phyloP scores from a whole-genome alignment of 2,113 vertebrate species.

The Tupaia chinensis region DNA sequence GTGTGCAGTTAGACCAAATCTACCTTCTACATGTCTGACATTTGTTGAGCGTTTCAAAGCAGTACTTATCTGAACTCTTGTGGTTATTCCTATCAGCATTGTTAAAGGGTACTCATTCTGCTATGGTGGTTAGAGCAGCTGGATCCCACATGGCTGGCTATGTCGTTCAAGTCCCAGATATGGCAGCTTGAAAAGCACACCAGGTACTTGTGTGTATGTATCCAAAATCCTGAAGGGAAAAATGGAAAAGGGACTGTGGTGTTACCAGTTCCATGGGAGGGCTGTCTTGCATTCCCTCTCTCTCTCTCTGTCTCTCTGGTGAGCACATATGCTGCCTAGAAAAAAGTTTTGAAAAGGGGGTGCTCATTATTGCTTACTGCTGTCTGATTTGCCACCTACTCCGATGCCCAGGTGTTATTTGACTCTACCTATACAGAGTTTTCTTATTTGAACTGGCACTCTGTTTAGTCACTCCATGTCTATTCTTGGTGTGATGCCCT shows the following conservation, averaged over 20 bases:
- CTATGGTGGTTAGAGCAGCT: no score
- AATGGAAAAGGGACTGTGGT: no score
- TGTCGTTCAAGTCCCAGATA: no score
- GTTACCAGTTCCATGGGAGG: no score
- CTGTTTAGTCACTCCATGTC: background rate
- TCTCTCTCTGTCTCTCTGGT: no score
- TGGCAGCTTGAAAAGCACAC: no score
- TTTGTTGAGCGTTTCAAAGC: background rate
- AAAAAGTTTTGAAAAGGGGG: no score
- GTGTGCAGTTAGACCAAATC: background rate
- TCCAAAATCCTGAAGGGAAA: no score
- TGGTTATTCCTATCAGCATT: background rate
- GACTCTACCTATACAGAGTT: background rate
- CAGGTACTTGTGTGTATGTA: no score
- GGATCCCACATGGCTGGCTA: no score
- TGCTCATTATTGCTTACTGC: background rate
- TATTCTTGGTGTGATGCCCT: background rate
- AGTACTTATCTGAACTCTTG: background rate
- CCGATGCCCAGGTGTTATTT: background rate
- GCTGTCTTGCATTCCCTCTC: no score
- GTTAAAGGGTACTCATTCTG: background rate
- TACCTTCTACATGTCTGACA: background rate
- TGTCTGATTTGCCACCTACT: background rate
- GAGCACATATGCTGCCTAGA: no score
- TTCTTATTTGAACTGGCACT: background rate